Conservation (phyloP, 1,140 invertebrate species). For the Condylostylus longicornis region DNA sequence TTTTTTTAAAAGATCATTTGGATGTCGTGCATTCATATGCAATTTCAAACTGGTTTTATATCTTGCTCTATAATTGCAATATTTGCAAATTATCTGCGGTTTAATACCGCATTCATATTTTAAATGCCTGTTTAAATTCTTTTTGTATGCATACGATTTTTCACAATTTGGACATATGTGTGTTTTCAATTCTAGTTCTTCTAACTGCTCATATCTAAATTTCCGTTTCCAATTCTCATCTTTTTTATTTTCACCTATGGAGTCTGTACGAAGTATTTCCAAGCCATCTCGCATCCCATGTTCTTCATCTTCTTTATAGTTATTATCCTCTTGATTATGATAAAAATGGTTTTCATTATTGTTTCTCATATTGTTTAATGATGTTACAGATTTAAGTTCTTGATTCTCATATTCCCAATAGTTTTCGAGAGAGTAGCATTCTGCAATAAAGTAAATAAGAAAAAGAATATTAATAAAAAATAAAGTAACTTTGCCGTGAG, state of each 20-base stretch:
- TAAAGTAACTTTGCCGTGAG: too few species aligned
- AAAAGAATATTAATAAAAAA: constrained; percentile 20
- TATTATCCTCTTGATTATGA: not conserved
- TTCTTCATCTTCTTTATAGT: not conserved
- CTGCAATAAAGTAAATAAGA: constrained; percentile 19
- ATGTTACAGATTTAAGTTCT: constrained; percentile 24
- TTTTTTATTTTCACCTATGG: not conserved
- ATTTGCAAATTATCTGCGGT: constrained; percentile 40
- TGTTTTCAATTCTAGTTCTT: constrained; percentile 2
- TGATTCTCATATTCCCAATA: too few species aligned
- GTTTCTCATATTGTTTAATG: constrained; percentile 18
- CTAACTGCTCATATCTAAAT: not conserved
- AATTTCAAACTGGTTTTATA: constrained; percentile 39
- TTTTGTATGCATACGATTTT: constrained; percentile 42
- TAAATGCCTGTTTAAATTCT: constrained; percentile 39
- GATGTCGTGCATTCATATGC: constrained; percentile 33
- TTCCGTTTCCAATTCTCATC: not conserved
- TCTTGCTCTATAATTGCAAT: constrained; percentile 40
- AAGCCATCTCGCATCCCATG: not conserved
- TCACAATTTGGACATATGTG: constrained; percentile 39
- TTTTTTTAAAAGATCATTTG: constrained; percentile 9
- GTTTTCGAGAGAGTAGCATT: too few species aligned
- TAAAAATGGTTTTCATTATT: too few species aligned
- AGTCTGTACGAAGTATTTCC: not conserved
- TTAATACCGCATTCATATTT: constrained; percentile 40